Evolutionary conservation across 2,888 invertebrate genomes (phyloP).

Genomic region (Melanargia galathea): DNA sequence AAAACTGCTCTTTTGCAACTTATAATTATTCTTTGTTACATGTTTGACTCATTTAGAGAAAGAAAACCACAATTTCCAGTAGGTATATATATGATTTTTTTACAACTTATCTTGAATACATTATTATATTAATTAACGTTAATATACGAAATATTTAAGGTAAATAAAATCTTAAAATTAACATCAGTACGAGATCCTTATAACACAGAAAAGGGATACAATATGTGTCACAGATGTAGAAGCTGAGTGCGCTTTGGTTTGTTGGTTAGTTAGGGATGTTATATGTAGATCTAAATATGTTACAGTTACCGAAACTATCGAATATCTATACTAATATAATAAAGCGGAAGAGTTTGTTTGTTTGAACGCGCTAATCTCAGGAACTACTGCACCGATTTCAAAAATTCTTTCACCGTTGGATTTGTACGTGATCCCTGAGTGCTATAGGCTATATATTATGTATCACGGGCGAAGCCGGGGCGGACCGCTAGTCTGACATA

Average conservation of each 20-base stretch:
- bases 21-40: background rate
- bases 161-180: conserved; percentile 7
- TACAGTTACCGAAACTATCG: no score
- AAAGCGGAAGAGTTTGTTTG: no score
- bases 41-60: background rate
- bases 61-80: background rate
- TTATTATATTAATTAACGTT: background rate
- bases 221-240: background rate
- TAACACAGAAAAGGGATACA: background rate
- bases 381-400: no score
- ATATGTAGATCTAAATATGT: no score
- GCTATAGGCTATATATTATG: no score
- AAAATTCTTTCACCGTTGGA: no score
- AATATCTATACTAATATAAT: no score
- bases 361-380: no score
- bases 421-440: no score
- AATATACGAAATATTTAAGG: background rate
- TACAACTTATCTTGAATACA: background rate
- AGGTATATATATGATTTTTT: background rate
- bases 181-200: conserved; percentile 13
- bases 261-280: no score
- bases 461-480: no score
- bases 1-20: background rate
- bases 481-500: no score
- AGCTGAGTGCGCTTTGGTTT: background rate